Evolutionary conservation across 2,888 invertebrate species (phyloP).

Genomic region (Dynastes maya): DNA sequence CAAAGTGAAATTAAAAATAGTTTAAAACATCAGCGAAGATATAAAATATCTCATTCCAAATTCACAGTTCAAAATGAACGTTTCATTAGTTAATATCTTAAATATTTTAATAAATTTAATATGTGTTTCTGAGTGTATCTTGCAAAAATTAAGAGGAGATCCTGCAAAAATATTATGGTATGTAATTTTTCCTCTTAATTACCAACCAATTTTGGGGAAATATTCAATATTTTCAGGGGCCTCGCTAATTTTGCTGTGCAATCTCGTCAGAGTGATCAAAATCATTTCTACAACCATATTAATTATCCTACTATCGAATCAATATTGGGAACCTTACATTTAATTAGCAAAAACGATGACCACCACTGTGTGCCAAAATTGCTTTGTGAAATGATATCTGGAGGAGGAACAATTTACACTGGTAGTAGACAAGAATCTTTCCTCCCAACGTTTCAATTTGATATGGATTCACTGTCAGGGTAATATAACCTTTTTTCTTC

Average conservation of each 20-base stretch:
- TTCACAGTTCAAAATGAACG: conserved; percentile 7
- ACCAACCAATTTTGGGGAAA: neutral
- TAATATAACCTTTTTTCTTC: conserved; percentile 63
- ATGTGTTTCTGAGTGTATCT: neutral
- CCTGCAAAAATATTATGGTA: conserved; percentile 20
- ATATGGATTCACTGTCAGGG: conserved; percentile 75
- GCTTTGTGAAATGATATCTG: conserved; percentile 83
- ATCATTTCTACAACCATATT: neutral
- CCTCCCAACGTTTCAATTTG: conserved; percentile 67
- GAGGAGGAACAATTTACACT: conserved; percentile 65
- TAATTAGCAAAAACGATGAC: conserved; percentile 82
- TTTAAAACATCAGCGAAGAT: neutral
- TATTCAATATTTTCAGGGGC: conserved; percentile 11
- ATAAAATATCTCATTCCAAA: neutral
- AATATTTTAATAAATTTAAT: neutral
- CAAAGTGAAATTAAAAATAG: neutral
- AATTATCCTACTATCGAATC: conserved; percentile 54
- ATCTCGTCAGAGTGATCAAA: neutral
- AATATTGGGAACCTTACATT: conserved; percentile 72
- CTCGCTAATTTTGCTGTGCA: conserved; percentile 33
- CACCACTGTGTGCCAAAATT: conserved; percentile 85
- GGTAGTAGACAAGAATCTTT: conserved; percentile 60
- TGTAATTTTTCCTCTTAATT: neutral
- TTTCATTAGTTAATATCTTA: neutral
- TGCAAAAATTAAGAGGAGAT: neutral